Conservation (phyloP, 2,888 invertebrate genomes). For the Dryadula phaetusa region DNA sequence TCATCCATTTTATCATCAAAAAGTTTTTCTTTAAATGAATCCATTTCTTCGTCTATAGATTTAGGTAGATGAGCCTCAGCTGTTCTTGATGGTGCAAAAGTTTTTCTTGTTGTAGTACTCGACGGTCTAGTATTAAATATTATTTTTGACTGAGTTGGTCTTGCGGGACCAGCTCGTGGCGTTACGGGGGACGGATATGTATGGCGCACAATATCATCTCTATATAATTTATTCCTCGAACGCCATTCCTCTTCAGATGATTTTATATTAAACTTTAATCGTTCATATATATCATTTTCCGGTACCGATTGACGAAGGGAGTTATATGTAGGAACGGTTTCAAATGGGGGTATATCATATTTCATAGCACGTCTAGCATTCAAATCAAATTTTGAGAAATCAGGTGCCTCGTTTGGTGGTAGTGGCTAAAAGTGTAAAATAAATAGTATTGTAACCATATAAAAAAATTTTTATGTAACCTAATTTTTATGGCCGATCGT, state of each 20-base stretch:
- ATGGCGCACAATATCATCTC: slow-evolving; percentile 29
- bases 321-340: slow-evolving; percentile 11
- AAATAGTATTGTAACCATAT: background rate
- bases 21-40: slow-evolving; percentile 50
- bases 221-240: slow-evolving; percentile 9
- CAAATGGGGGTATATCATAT: slow-evolving; percentile 34
- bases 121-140: slow-evolving; percentile 25
- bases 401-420: background rate
- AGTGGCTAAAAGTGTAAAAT: slow-evolving; percentile 2
- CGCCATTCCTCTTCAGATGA: slow-evolving; percentile 28
- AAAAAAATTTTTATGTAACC: too few species aligned
- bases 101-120: slow-evolving; percentile 26
- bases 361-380: slow-evolving; percentile 32
- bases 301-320: slow-evolving; percentile 45
- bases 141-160: slow-evolving; percentile 45
- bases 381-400: background rate
- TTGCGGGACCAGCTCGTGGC: slow-evolving; percentile 45
- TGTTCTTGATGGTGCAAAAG: slow-evolving; percentile 26
- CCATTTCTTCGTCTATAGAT: slow-evolving; percentile 49
- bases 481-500: too few species aligned
- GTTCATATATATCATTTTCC: slow-evolving; percentile 39
- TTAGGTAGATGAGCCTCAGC: slow-evolving; percentile 41
- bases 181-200: slow-evolving; percentile 49
- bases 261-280: slow-evolving; percentile 39
- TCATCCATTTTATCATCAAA: slow-evolving; percentile 49